Base-by-base conservation (phyloP, 2,797 vertebrate species). In the Aphelocoma californica region DNA sequence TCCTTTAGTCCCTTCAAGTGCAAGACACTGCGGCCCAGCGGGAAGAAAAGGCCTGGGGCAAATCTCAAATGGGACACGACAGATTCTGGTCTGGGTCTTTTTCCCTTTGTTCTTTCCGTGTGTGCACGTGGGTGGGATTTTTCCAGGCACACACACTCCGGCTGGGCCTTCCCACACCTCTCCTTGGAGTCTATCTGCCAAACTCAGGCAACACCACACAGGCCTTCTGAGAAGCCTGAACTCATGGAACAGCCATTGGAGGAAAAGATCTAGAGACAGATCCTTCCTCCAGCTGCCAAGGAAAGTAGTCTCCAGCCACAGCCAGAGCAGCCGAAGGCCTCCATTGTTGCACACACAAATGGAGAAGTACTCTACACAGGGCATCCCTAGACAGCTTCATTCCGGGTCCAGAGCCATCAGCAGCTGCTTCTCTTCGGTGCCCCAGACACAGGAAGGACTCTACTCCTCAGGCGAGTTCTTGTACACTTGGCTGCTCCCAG, bases 11-110 rank as follows among this genome's bases (percentile, higher is more conserved):
- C 19, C 25, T 26, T 1, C 3, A 32, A 38, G 40, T 4, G 44
- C 40, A 34, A 50, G 24, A 32, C 66, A 40, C 34, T 1, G 9
- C 2, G 0, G 14, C 9, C 14, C n/a, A 20, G 21, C 0, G 4
- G 51, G 14, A 32, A 21, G 12, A 31, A 21, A 13, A 4, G 7
- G 10, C 75, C 60, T 15, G 32, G 20, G 26, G 20, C 10, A 66
- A 47, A 25, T 8, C 36, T 14, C 18, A 32, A 18, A 32, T 16
- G 51, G 14, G 36, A 36, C 28, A 56, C 0, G 0, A 38, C n/a
- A 32, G 7, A 21, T 47, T 21, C 28, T 18, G 21, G 0, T 26
- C 23, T 32, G 12, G 12, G 4, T 36, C 13, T 24, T 36, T 20
- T 7, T 1, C 26, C 13, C 21, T 9, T 54, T 80, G 44, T 40